These are phyloP conservation scores for Manduca sexta DNA, from an alignment of 1,140 invertebrate species.

Conservation along the genomic window DNA sequence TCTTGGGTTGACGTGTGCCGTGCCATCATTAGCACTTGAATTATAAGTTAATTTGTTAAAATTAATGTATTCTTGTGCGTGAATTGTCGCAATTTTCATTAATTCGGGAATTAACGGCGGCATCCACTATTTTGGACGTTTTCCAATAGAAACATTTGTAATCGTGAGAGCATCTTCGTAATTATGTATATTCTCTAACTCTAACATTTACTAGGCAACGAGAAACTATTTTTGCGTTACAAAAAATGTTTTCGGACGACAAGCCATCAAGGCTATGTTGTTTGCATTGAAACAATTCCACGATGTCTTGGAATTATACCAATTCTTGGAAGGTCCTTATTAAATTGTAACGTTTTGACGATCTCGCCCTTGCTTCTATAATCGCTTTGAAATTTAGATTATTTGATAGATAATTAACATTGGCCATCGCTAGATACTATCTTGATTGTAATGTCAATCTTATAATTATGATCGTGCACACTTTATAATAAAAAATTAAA, in stretches of 20 bases:
- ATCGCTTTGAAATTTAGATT: too few relatives aligned
- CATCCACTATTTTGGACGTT: slow-evolving; percentile 52
- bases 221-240: slow-evolving; percentile 41
- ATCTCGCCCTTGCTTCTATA: too few relatives aligned
- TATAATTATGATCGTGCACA: too few relatives aligned
- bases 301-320: not conserved
- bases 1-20: not conserved
- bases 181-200: slow-evolving; percentile 59
- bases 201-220: slow-evolving; percentile 42
- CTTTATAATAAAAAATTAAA: too few relatives aligned
- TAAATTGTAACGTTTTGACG: too few relatives aligned
- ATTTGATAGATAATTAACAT: too few relatives aligned
- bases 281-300: not conserved
- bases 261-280: slow-evolving; percentile 15
- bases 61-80: slow-evolving; percentile 15
- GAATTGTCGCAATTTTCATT: slow-evolving; percentile 44
- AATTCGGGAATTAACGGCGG: slow-evolving; percentile 59
- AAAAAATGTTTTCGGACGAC: slow-evolving; percentile 24
- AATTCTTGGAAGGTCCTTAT: not conserved
- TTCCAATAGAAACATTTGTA: slow-evolving; percentile 58
- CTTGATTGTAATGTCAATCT: too few relatives aligned
- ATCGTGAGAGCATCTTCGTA: slow-evolving; percentile 42
- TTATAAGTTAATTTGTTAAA: slow-evolving; percentile 14
- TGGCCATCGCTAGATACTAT: too few relatives aligned
- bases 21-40: not conserved